Evolutionary conservation across 2,113 vertebrate genomes (phyloP).

Genomic region (Misgurnus anguillicaudatus): DNA sequence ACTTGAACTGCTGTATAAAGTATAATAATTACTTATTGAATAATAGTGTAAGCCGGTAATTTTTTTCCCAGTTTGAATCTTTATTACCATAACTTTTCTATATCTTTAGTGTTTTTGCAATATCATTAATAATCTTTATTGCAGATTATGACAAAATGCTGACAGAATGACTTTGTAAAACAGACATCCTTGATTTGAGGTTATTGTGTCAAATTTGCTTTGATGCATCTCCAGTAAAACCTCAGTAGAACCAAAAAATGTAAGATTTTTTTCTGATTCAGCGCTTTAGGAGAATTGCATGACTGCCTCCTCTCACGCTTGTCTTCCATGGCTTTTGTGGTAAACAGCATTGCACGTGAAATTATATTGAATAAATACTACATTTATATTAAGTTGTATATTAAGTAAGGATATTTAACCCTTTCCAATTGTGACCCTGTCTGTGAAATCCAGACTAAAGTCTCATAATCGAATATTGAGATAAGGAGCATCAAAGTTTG

Average conservation of each 20-base stretch:
- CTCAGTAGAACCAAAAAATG: not conserved
- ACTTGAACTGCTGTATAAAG: not conserved
- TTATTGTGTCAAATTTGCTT: slow-evolving; percentile 14
- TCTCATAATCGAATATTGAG: too few relatives aligned
- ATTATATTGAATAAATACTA: not conserved
- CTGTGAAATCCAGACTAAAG: too few relatives aligned
- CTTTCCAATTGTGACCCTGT: too few relatives aligned
- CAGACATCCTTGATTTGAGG: not conserved
- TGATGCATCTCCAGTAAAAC: not conserved
- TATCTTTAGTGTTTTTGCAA: too few relatives aligned
- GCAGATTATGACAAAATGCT: not conserved
- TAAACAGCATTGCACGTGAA: not conserved
- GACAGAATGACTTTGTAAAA: not conserved
- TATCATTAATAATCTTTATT: not conserved
- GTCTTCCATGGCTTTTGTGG: not conserved
- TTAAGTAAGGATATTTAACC: too few relatives aligned
- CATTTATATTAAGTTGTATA: not conserved
- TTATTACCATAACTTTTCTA: too few relatives aligned
- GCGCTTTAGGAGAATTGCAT: slow-evolving; percentile 7
- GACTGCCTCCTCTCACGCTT: not conserved
- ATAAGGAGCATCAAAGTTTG: too few relatives aligned
- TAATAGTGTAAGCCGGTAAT: not conserved
- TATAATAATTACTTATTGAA: not conserved
- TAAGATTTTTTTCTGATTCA: slow-evolving; percentile 3
- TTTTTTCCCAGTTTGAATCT: too few relatives aligned